Evolutionary conservation across 2,888 invertebrate species (phyloP).

Genomic region (Mayetiola destructor): DNA sequence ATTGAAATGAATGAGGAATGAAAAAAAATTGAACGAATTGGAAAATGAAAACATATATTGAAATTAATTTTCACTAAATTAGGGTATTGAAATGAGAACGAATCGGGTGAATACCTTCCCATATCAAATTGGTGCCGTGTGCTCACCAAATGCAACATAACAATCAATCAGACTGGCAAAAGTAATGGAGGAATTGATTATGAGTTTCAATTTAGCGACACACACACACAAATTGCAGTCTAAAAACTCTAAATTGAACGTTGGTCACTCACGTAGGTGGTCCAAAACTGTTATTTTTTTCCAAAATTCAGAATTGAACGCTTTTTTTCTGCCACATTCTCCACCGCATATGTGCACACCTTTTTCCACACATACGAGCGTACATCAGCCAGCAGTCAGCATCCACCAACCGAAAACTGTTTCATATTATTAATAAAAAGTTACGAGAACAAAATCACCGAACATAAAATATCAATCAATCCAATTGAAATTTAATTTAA

Average conservation of each 20-base stretch:
- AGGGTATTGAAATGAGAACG: conserved; percentile 10
- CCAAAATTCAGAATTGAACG: background rate
- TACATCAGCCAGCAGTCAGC: background rate
- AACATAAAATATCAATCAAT: conserved; percentile 12
- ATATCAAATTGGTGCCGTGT: conserved; percentile 5
- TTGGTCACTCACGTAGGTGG: conserved; percentile 4
- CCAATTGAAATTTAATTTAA: conserved; percentile 9
- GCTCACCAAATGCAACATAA: too few relatives aligned
- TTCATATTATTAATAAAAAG: conserved; percentile 5
- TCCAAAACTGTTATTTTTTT: background rate
- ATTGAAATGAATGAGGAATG: too few relatives aligned
- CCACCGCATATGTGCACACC: background rate
- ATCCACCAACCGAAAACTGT: background rate
- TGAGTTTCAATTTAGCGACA: background rate
- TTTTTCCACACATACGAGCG: background rate
- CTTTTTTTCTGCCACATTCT: background rate
- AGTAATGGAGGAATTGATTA: too few relatives aligned
- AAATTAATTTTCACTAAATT: conserved; percentile 12
- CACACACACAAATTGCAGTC: background rate
- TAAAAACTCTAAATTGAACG: background rate
- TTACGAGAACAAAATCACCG: background rate
- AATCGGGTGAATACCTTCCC: background rate
- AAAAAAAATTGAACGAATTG: too few relatives aligned
- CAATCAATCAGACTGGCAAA: too few relatives aligned
- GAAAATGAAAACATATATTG: conserved; percentile 10